Base-by-base conservation (phyloP, 2,113 vertebrate species). In the Notarius lentiginosus region DNA sequence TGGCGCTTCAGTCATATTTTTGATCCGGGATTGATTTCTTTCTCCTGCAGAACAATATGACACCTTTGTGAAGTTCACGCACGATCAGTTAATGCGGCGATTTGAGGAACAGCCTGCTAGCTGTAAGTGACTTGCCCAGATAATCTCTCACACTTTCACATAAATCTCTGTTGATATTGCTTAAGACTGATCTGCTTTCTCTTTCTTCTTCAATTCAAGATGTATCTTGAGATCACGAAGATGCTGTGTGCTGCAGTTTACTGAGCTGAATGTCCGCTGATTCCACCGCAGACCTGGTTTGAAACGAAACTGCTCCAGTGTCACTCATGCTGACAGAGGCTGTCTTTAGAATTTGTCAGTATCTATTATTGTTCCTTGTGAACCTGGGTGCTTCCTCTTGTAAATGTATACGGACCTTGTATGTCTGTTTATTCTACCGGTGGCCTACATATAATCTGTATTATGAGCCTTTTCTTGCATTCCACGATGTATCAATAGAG, bases 41-140 rank as follows among this genome's bases (percentile, higher is more conserved):
- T 49, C 89, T 86, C 83, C 93, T 95, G 79, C 93, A 99, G 98
- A 99, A 96, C 98, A 99, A 94, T 99, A 99, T 47, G 98, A 99
- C 93, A 98, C 98, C 66, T 99, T 99, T 95, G 98, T 99, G 95
- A 99, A 99, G 95, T 99, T 99, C 94, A 99, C 98, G 88, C 98
- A 99, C 89, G 98, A 99, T 92, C 98, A 99, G 55, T 95, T 99
- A 94, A 98, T 99, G 98, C 97, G 97, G 95, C 95, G 97, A 95
- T 99, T 98, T 90, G 98, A 98, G 92, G 98, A 99, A 95, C 98
- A 99, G 95, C 98, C 98, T 94, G 97, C 98, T 90, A 99, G 98
- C 94, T 99, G 98, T 99, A 93, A 98, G 98, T 97, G 93, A 53
- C 27, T 77, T 1, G 5, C 93, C n/a, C 58, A 22, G 24, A 24